Conservation (phyloP, 2,797 vertebrate species). For the Silurus aristotelis region DNA sequence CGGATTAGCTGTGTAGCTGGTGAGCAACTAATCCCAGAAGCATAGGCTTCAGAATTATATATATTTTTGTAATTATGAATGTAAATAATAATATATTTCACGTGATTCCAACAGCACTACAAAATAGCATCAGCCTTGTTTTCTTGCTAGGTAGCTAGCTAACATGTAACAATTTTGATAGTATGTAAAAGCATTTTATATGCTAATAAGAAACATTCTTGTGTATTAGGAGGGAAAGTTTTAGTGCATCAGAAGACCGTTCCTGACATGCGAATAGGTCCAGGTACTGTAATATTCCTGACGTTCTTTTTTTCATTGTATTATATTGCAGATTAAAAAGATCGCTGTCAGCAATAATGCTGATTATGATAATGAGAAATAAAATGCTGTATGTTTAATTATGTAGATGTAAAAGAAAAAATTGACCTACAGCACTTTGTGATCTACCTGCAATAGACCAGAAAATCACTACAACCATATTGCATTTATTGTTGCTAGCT, state of each 20-base stretch:
- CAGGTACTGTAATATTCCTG: conserved; percentile 11
- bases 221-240: conserved; percentile 4
- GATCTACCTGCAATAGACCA: neutral
- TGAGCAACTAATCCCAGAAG: neutral
- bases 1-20: neutral
- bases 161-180: neutral
- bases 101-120: neutral
- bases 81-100: neutral
- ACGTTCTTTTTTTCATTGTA: neutral
- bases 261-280: neutral
- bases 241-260: neutral
- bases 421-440: neutral
- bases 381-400: neutral
- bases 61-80: neutral
- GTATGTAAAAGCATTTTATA: neutral
- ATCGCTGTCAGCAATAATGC: neutral
- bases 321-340: neutral
- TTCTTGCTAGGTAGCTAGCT: too few species aligned
- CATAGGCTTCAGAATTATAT: neutral
- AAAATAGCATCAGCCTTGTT: neutral
- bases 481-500: neutral
- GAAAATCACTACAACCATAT: neutral
- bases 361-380: neutral
- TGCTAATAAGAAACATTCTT: neutral
- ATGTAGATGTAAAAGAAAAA: neutral